Evolutionary conservation across 2,797 vertebrate genomes (phyloP), one percentile per base, ranked within the genome.

Genomic region (Dallia pectoralis): DNA sequence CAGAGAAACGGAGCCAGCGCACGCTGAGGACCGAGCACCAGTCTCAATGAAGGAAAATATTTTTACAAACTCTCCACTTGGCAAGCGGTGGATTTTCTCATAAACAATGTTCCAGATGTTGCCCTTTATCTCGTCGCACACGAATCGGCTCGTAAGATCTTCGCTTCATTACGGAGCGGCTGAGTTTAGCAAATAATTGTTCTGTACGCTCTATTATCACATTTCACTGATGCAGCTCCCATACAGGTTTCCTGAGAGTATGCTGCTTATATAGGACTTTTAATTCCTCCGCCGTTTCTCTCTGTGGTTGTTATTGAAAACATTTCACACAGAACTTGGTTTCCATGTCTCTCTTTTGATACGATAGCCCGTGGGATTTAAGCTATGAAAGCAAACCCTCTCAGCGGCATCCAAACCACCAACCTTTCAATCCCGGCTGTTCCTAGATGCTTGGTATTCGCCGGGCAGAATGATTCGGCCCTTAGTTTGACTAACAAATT

Each of bases 401-500:
- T 59, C 22, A 59, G 9, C 25, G 53, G 53, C 53, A 59, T 59
- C 1, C 4, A 11, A 59, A 59, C 53, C 19, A 59, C 3, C 12
- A 63, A 32, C 0, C 16, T 30, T 63, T 72, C 44, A 63, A 32
- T 27, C 15, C 29, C 30, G 61, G 61, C 61, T 29, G 59, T 62
- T 62, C 22, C 53, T 59, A 14, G 61, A 29, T 32, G 30, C 19
- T n/a, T 19, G 3, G 30, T 7, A 64, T 15, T 32, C 16, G 18
- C 61, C 19, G 14, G 15, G 62, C 30, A 66, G 16, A 18, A 44
- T 32, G 71, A 32, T 65, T 29, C 18, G 74, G 53, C 27, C 71
- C 51, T 71, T 53, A 59, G 70, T 78, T 76, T 82, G 78, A 74
- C 77, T 80, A 83, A 75, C 74, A 74, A 80, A 80, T 74, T 56